phyloP scores from a whole-genome alignment of 2,113 vertebrate genomes.

The Gallinago media region DNA sequence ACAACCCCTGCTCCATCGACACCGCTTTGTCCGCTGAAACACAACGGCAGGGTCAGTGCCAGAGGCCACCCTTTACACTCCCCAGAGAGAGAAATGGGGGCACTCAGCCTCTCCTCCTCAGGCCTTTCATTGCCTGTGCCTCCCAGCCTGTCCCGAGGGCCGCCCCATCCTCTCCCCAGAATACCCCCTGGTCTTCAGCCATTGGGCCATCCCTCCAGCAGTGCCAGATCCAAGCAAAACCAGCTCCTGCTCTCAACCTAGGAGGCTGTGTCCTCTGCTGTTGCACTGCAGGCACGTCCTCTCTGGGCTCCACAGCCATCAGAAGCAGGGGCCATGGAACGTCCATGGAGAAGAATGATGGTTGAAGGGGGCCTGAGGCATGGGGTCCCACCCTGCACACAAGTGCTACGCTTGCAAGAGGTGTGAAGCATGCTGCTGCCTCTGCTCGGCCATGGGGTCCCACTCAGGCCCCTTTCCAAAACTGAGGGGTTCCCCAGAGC shows the following conservation, averaged over 20 bases:
- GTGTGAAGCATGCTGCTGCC: background rate
- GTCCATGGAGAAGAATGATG: background rate
- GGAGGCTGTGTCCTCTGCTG: background rate
- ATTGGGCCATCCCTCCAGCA: background rate
- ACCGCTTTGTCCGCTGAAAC: constrained; percentile 91
- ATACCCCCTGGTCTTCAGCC: background rate
- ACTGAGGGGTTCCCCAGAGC: background rate
- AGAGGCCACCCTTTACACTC: background rate
- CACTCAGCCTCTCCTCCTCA: background rate
- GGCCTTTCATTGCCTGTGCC: background rate
- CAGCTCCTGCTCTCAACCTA: background rate
- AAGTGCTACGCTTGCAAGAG: background rate
- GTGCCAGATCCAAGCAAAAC: background rate
- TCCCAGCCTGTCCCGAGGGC: background rate
- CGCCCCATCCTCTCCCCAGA: background rate
- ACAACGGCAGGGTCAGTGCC: background rate
- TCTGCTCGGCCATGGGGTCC: background rate
- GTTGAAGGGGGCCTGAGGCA: background rate
- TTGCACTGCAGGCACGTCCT: background rate
- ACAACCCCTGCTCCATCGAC: constrained; percentile 85
- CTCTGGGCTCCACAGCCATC: background rate
- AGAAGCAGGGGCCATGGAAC: background rate
- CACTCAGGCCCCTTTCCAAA: background rate
- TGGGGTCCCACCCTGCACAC: background rate
- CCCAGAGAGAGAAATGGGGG: fast-evolving